Evolutionary conservation across 2,113 vertebrate genomes (phyloP).

Genomic region (Regulus satrapa): DNA sequence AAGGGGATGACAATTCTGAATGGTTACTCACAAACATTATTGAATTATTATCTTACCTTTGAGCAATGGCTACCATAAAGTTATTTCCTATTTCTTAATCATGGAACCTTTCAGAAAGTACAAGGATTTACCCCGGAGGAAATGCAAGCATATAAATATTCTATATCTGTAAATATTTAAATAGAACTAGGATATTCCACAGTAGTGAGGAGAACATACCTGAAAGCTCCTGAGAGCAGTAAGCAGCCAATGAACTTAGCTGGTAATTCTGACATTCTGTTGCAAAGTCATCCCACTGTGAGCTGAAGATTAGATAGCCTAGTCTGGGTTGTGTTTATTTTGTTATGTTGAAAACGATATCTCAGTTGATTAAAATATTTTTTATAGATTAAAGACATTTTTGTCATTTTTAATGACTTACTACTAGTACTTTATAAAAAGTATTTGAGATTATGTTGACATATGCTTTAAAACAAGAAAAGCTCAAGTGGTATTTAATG

Average conservation of each 20-base stretch:
- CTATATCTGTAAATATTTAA: not conserved
- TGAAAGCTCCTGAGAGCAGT: not conserved
- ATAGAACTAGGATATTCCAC: slow-evolving; percentile 15
- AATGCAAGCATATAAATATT: not conserved
- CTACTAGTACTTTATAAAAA: slow-evolving; percentile 74
- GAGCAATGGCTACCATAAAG: not conserved
- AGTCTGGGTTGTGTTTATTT: slow-evolving; percentile 47
- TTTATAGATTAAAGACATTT: slow-evolving; percentile 79
- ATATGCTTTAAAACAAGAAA: slow-evolving; percentile 57
- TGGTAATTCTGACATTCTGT: not conserved
- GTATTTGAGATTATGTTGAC: slow-evolving; percentile 70
- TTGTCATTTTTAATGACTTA: slow-evolving; percentile 83
- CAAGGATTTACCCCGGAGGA: not conserved
- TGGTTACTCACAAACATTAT: not conserved
- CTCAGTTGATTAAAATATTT: slow-evolving; percentile 62
- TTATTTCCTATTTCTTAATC: not conserved
- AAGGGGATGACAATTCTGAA: not conserved
- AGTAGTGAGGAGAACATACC: not conserved
- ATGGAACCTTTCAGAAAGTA: not conserved
- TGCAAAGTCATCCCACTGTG: not conserved
- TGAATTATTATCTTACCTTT: not conserved
- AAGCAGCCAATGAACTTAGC: not conserved
- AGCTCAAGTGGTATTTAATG: slow-evolving; percentile 68
- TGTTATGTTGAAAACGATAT: slow-evolving; percentile 53
- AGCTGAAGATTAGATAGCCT: slow-evolving; percentile 31